Percentiles rank a stretch among this genome's conserved stretches.
Evolutionary conservation across 2,113 vertebrate species (phyloP).

Genomic region (Chlorodrepanis virens): DNA sequence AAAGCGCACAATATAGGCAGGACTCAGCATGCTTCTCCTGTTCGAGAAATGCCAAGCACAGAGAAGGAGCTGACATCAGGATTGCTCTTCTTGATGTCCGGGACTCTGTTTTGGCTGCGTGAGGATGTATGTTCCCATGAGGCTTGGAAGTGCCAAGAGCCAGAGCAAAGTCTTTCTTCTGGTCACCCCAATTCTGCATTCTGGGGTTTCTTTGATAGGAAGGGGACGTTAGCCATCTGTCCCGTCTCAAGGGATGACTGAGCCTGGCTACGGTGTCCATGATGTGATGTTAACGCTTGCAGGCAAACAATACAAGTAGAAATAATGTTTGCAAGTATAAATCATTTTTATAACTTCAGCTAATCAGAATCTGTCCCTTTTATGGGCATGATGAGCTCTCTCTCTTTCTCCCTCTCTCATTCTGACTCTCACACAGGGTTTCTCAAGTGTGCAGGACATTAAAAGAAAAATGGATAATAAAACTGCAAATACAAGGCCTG

Average conservation of each 20-base stretch:
- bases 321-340: conserved; percentile 73
- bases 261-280: conserved; percentile 60
- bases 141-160: conserved; percentile 16
- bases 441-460: conserved; percentile 73
- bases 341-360: conserved; percentile 75
- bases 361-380: conserved; percentile 74
- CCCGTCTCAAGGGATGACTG: conserved; percentile 57
- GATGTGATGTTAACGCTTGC: conserved; percentile 54
- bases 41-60: not conserved
- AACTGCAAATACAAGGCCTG: conserved; percentile 62
- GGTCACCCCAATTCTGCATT: conserved; percentile 49
- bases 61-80: conserved; percentile 14
- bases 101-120: not conserved
- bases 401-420: conserved; percentile 32
- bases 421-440: conserved; percentile 61
- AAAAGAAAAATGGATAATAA: conserved; percentile 74
- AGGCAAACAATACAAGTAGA: conserved; percentile 71
- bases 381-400: conserved; percentile 57
- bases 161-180: conserved; percentile 55
- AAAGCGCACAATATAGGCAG: conserved; percentile 54
- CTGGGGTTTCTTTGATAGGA: conserved; percentile 55
- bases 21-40: conserved; percentile 18
- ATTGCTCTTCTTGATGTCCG: not conserved
- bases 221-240: conserved; percentile 68
- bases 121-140: conserved; percentile 9